Evolutionary conservation across 2,888 invertebrate genomes (phyloP).

Genomic region (Mamestra brassicae): DNA sequence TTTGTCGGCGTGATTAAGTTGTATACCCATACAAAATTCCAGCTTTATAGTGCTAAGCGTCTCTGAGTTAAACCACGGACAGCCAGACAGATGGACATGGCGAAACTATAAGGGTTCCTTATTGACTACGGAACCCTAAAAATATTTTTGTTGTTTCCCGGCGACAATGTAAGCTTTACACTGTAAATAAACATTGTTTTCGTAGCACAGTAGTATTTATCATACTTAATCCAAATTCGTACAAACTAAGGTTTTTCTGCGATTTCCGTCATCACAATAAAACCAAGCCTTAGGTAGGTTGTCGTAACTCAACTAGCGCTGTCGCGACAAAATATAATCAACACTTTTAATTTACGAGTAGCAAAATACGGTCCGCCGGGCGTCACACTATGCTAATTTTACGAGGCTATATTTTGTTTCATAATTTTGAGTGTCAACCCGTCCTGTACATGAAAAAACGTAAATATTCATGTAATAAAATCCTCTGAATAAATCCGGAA

Average conservation of each 20-base stretch:
- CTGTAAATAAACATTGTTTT: too few relatives aligned
- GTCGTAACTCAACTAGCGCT: constrained; percentile 18
- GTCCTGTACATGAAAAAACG: constrained; percentile 37
- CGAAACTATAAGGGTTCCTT: too few relatives aligned
- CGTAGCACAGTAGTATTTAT: background rate
- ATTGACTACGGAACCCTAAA: too few relatives aligned
- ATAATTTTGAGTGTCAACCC: constrained; percentile 73
- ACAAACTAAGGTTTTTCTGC: background rate
- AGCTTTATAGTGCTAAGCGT: too few relatives aligned
- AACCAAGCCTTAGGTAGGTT: constrained; percentile 7
- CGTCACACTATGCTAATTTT: constrained; percentile 77
- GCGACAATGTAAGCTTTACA: too few relatives aligned
- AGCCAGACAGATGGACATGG: too few relatives aligned
- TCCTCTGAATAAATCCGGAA: constrained; percentile 50
- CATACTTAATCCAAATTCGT: background rate
- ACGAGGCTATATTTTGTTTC: constrained; percentile 73
- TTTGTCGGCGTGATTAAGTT: too few relatives aligned
- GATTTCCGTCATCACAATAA: background rate
- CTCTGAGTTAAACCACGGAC: too few relatives aligned
- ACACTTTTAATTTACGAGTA: constrained; percentile 61
- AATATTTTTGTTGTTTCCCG: too few relatives aligned
- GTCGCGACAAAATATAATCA: constrained; percentile 33
- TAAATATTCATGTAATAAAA: constrained; percentile 64
- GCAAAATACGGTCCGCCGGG: constrained; percentile 61
- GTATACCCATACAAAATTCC: too few relatives aligned